Conservation (phyloP, 2,113 vertebrate species). For the Trematomus loennbergii region DNA sequence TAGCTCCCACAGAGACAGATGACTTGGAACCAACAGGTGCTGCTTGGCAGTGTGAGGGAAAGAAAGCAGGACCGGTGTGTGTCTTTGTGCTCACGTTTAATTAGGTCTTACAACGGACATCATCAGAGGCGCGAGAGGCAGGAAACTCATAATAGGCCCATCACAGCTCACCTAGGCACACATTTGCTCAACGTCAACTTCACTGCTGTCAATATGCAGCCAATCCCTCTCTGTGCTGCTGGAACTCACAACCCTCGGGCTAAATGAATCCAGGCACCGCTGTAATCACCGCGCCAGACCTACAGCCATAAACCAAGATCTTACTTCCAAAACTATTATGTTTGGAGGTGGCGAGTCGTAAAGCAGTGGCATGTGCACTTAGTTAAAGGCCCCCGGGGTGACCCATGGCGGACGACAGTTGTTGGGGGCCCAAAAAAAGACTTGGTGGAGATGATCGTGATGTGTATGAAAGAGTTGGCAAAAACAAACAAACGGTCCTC, state of each 20-base stretch:
- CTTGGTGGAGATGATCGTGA: constrained; percentile 48
- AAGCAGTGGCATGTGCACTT: constrained; percentile 69
- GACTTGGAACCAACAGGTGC: constrained; percentile 70
- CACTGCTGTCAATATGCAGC: constrained; percentile 52
- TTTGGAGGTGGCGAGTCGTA: constrained; percentile 74
- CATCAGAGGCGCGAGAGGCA: constrained; percentile 74
- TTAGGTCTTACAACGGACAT: constrained; percentile 65
- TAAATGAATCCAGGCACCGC: constrained; percentile 65
- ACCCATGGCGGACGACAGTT: constrained; percentile 48
- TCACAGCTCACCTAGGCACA: constrained; percentile 71
- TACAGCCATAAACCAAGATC: constrained; percentile 54
- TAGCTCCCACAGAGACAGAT: constrained; percentile 14
- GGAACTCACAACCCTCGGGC: constrained; percentile 23
- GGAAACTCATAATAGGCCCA: constrained; percentile 76
- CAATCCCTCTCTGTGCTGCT: constrained; percentile 47
- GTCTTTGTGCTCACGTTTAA: constrained; percentile 46
- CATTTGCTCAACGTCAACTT: constrained; percentile 40
- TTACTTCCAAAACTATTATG: constrained; percentile 64
- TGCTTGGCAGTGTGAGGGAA: constrained; percentile 53
- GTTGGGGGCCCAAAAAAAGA: neutral
- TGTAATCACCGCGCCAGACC: constrained; percentile 70
- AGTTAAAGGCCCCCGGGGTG: constrained; percentile 65
- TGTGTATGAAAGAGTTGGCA: constrained; percentile 66
- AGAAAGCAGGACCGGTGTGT: constrained; percentile 35
- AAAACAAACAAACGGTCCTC: constrained; percentile 67